Evolutionary conservation across 2,113 vertebrate genomes (phyloP).

Genomic region (Cinclus mexicanus): DNA sequence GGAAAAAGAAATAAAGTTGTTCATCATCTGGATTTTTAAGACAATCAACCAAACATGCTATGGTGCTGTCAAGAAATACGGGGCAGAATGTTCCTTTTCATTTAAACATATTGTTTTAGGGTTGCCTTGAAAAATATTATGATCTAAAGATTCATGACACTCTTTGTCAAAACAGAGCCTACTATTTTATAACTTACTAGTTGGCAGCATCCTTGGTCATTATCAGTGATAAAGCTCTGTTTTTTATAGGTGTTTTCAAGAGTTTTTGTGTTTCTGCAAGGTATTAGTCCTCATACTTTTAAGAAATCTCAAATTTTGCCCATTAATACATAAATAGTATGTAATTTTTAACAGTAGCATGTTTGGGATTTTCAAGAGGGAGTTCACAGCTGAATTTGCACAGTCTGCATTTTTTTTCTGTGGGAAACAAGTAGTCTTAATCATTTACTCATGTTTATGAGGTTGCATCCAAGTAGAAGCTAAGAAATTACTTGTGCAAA

Average conservation of each 20-base stretch:
- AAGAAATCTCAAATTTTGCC: not conserved
- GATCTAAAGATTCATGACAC: not conserved
- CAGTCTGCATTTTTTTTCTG: not conserved
- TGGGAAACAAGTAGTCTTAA: not conserved
- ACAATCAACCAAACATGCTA: not conserved
- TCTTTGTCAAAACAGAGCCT: conserved; percentile 28
- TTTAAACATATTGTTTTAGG: conserved; percentile 30
- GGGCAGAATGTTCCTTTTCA: conserved; percentile 15
- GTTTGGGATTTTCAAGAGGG: not conserved
- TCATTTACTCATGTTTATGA: not conserved
- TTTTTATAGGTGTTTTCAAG: not conserved
- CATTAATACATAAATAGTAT: not conserved
- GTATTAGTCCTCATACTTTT: not conserved
- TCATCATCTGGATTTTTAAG: not conserved
- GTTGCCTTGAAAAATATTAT: conserved; percentile 22
- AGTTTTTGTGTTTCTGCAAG: not conserved
- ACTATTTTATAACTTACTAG: not conserved
- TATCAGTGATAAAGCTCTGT: not conserved
- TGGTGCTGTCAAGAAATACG: not conserved
- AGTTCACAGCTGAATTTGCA: not conserved
- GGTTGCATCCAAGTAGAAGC: not conserved
- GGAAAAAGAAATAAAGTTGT: conserved; percentile 3
- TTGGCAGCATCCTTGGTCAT: not conserved
- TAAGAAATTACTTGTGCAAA: not conserved
- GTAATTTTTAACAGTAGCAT: not conserved